These are phyloP conservation scores for Chaetodon trifascialis DNA, from an alignment of 2,113 vertebrate genomes.

Conservation along the genomic window DNA sequence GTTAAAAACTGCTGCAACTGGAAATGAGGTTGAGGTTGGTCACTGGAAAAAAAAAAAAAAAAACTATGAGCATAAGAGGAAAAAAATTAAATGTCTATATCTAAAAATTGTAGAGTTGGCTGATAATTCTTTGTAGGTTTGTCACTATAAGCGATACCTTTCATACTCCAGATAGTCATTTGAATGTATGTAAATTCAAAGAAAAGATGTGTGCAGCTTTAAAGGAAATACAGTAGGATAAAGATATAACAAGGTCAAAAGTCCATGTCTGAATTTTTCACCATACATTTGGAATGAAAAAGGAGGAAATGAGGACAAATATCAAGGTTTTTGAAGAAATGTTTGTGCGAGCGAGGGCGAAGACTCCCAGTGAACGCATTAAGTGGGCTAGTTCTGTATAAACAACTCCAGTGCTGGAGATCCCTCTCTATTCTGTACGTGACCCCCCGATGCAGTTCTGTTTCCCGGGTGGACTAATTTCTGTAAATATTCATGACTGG, in stretches of 20 bases:
- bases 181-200: neutral
- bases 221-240: neutral
- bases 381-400: constrained; percentile 21
- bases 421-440: neutral
- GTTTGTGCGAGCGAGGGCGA: neutral
- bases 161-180: neutral
- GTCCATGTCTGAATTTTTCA: neutral
- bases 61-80: too few species aligned
- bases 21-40: too few species aligned
- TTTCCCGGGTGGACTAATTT: constrained; percentile 9
- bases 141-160: neutral
- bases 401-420: constrained; percentile 13
- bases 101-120: neutral
- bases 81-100: too few species aligned
- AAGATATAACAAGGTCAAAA: neutral
- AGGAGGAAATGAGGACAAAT: too few species aligned
- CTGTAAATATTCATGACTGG: constrained; percentile 51
- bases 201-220: neutral
- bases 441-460: constrained; percentile 3
- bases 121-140: neutral
- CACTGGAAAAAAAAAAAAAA: too few species aligned
- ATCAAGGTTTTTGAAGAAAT: neutral
- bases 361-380: neutral
- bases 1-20: too few species aligned
- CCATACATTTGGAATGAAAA: neutral